Percentiles rank a stretch among this genome's conserved stretches.
Evolutionary conservation across 2,797 vertebrate genomes (phyloP).

Genomic region (Acrossocheilus fasciatus): DNA sequence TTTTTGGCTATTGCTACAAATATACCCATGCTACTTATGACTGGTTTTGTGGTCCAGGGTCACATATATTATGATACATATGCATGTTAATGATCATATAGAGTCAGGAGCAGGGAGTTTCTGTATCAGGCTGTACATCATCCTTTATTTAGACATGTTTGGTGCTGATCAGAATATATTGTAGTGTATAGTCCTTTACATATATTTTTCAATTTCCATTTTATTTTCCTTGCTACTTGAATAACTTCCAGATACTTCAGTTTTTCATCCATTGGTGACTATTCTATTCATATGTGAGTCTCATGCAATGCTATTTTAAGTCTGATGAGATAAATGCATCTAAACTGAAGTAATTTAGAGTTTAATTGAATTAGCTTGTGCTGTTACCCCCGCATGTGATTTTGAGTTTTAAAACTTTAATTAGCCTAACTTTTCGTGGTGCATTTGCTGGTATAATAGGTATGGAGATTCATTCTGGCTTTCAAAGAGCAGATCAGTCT

Average conservation of each 20-base stretch:
- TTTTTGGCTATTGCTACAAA: too few species aligned
- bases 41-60: too few species aligned
- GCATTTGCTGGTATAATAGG: neutral
- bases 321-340: neutral
- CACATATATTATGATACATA: neutral
- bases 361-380: neutral
- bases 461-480: neutral
- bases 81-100: neutral
- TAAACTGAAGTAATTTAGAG: neutral
- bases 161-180: neutral
- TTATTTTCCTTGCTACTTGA: neutral
- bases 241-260: neutral
- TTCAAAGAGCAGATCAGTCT: conserved; percentile 9
- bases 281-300: neutral
- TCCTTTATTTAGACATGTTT: neutral
- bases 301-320: neutral
- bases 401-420: neutral
- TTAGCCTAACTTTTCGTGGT: neutral
- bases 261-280: neutral
- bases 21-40: too few species aligned
- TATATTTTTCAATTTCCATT: neutral
- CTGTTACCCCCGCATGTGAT: neutral
- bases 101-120: neutral
- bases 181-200: too few species aligned
- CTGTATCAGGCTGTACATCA: neutral